Evolutionary conservation across 2,888 invertebrate species (phyloP).

Genomic region (Autographa pulchrina): DNA sequence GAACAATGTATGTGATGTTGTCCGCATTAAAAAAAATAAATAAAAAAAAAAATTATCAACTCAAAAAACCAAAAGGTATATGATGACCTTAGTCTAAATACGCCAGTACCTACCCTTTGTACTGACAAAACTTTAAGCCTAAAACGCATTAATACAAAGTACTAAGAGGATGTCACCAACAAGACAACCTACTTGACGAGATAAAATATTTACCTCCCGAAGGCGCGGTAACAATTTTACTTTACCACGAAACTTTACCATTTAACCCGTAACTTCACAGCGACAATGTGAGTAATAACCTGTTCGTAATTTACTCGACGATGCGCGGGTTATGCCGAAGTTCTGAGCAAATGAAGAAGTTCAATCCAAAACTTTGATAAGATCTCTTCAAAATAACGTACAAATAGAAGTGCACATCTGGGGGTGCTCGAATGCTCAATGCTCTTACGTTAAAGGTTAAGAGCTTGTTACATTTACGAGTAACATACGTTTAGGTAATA

Average conservation of each 20-base stretch:
- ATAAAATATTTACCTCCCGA: background rate
- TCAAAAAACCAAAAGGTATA: no score
- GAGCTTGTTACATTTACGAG: background rate
- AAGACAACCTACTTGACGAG: background rate
- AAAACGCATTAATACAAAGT: background rate
- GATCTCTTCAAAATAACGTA: constrained; percentile 5
- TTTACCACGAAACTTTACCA: background rate
- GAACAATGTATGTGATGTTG: no score
- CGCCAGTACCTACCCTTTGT: background rate
- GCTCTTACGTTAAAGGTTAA: background rate
- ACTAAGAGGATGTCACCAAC: background rate
- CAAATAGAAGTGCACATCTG: background rate
- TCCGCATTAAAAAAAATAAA: no score
- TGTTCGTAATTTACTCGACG: constrained; percentile 32
- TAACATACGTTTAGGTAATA: background rate
- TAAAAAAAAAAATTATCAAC: no score
- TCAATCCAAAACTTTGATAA: constrained; percentile 33
- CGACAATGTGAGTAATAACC: constrained; percentile 31
- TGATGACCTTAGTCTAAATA: no score
- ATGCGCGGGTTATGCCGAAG: constrained; percentile 23
- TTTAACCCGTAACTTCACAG: constrained; percentile 10
- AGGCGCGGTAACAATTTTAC: background rate
- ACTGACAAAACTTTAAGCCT: background rate
- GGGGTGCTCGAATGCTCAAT: background rate
- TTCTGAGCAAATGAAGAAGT: constrained; percentile 41